Evolutionary conservation across 2,113 vertebrate species (phyloP), one percentile per base, ranked within the genome.

Genomic region (Paedocypris sp.): DNA sequence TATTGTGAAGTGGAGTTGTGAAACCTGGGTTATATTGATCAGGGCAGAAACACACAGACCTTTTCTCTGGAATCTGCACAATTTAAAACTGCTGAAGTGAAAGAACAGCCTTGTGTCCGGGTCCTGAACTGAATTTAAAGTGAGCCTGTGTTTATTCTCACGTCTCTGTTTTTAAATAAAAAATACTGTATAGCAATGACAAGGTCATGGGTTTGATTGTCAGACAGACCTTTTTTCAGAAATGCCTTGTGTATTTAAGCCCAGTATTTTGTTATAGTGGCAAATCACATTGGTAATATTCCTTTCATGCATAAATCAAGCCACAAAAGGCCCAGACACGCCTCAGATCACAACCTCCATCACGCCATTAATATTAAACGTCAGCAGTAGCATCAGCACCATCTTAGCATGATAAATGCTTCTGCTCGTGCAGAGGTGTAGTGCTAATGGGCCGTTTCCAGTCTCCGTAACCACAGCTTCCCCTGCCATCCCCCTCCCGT

Each of bases 11-110:
- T 23, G 31, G 60, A 50, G 61, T 64, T 46, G 26, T 42, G 43
- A 62, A 54, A 23, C 62, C 43, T 60, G 35, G 52, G 12, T 62
- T 12, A 6, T 62, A 72, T 72, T 66, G 70, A 72, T 69, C 36
- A 31, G 31, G 35, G 32, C 9, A 15, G 36, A 52, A 16, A n/a
- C 3, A 31, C 16, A 57, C 15, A 50, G 45, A 13, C 28, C 35
- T 16, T n/a, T 49, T 25, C 23, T 15, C 11, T 35, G 50, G 23
- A 15, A 43, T 46, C 28, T 61, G 62, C 38, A 62, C 47, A 59
- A 42, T 62, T 50, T 5, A 61, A 47, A 22, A 31, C 35, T 8
- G 31, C 23, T 38, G 10, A 20, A 6, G 26, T 29, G 25, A 57
- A 20, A 39, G 38, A 39, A 49, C 33, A 39, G 39, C 22, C 41